These are phyloP conservation scores for Spilosoma lubricipeda DNA, from an alignment of 2,888 invertebrate genomes.

Conservation along the genomic window DNA sequence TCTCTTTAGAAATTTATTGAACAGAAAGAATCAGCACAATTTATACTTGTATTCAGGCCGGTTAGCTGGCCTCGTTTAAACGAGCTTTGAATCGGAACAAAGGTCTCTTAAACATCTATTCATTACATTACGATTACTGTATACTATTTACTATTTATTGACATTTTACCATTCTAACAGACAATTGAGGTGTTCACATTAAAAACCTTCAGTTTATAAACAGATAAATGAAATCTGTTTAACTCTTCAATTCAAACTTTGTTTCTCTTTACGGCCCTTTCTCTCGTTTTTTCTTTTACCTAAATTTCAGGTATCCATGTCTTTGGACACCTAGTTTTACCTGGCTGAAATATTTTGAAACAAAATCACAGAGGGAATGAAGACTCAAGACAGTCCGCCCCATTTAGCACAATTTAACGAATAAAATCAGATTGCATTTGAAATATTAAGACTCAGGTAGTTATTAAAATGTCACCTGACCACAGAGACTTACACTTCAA, in stretches of 20 bases:
- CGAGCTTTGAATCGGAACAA: conserved; percentile 60
- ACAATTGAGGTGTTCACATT: conserved; percentile 14
- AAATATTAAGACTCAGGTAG: conserved; percentile 33
- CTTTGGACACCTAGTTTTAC: conserved; percentile 9
- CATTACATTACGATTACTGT: conserved; percentile 18
- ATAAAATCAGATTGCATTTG: conserved; percentile 37
- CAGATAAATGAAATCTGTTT: not conserved
- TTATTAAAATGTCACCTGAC: conserved; percentile 52
- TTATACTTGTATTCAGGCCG: conserved; percentile 65
- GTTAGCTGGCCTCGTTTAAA: conserved; percentile 54
- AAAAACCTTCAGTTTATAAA: not conserved
- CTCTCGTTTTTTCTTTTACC: too few relatives aligned
- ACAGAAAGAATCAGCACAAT: conserved; percentile 60
- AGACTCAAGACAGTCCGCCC: conserved; percentile 42
- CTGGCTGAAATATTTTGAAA: too few relatives aligned
- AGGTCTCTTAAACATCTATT: conserved; percentile 42
- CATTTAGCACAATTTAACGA: conserved; percentile 41
- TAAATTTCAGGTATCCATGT: too few relatives aligned
- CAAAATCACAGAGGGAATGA: conserved; percentile 38
- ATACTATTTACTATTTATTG: conserved; percentile 33
- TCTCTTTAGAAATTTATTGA: conserved; percentile 66
- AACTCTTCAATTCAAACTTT: not conserved
- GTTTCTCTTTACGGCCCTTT: not conserved
- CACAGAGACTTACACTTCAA: conserved; percentile 58
- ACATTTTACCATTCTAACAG: conserved; percentile 31